These are phyloP conservation scores for Drosophila melanica DNA, from an alignment of 1,140 invertebrate genomes.

Conservation along the genomic window DNA sequence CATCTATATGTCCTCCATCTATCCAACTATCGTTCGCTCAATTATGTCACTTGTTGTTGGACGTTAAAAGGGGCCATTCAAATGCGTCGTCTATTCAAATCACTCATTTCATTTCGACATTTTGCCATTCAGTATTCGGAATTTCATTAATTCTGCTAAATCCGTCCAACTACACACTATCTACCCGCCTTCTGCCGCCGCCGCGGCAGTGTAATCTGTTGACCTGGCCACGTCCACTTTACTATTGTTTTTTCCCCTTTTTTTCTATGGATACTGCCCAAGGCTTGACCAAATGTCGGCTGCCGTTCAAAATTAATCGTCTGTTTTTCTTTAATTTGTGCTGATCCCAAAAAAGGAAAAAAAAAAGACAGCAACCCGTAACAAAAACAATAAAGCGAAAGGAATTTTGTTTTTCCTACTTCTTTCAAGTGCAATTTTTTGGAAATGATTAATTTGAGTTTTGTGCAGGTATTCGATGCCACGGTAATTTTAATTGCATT, in stretches of 20 bases:
- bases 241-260: constrained; percentile 36
- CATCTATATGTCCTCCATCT: constrained; percentile 17
- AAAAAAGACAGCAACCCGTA: neutral
- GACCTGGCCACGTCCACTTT: constrained; percentile 13
- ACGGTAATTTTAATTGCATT: too few relatives aligned
- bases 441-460: constrained; percentile 29
- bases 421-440: constrained; percentile 15
- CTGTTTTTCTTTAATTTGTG: constrained; percentile 43
- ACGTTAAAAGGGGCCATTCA: constrained; percentile 24
- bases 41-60: constrained; percentile 36
- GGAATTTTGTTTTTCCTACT: constrained; percentile 24
- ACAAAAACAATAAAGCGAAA: constrained; percentile 2
- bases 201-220: constrained; percentile 20
- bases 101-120: constrained; percentile 55
- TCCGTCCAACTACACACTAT: neutral
- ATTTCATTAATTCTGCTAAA: constrained; percentile 52
- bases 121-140: constrained; percentile 45
- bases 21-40: constrained; percentile 15
- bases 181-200: too few relatives aligned
- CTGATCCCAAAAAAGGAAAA: neutral
- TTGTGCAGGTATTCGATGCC: too few relatives aligned
- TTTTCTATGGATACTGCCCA: neutral
- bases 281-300: constrained; percentile 39
- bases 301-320: constrained; percentile 50
- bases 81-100: constrained; percentile 43